Evolutionary conservation across 2,888 invertebrate species (phyloP).

Genomic region (Aplocera efformata): DNA sequence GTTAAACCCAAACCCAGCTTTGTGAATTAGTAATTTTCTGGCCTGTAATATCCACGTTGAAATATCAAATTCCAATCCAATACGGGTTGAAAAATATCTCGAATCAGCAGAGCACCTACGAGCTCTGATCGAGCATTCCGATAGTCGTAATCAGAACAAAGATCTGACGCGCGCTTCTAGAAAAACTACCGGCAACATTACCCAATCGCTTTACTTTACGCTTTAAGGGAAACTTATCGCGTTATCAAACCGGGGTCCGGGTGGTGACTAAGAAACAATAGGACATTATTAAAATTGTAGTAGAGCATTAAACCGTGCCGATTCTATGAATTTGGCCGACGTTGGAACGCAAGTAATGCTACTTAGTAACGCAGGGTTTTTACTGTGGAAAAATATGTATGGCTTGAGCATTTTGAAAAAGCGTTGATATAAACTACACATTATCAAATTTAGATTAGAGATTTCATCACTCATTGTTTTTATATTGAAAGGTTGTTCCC

Average conservation of each 20-base stretch:
- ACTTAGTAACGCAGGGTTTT: slow-evolving; percentile 24
- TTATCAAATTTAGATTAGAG: too few species aligned
- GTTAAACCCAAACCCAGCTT: too few species aligned
- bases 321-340: slow-evolving; percentile 46
- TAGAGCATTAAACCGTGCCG: slow-evolving; percentile 62
- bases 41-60: too few species aligned
- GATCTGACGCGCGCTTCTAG: slow-evolving; percentile 61
- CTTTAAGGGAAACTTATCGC: slow-evolving; percentile 70
- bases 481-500: too few species aligned
- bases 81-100: slow-evolving; percentile 37
- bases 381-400: slow-evolving; percentile 25
- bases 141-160: slow-evolving; percentile 57
- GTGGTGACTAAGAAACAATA: slow-evolving; percentile 71
- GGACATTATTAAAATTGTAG: slow-evolving; percentile 69
- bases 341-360: slow-evolving; percentile 29
- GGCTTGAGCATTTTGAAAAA: background rate
- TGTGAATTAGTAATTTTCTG: too few species aligned
- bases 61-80: background rate
- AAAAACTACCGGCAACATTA: slow-evolving; percentile 54
- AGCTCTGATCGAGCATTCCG: slow-evolving; percentile 58
- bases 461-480: too few species aligned
- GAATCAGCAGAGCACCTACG: slow-evolving; percentile 49
- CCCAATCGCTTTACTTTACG: slow-evolving; percentile 59
- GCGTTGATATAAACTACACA: too few species aligned
- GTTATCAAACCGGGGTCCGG: slow-evolving; percentile 62